A percentile compares a stretch with the other conserved stretches of the same genome.
These are phyloP conservation scores for Xiphorhynchus elegans DNA, from an alignment of 2,113 vertebrate species.

Conservation along the genomic window DNA sequence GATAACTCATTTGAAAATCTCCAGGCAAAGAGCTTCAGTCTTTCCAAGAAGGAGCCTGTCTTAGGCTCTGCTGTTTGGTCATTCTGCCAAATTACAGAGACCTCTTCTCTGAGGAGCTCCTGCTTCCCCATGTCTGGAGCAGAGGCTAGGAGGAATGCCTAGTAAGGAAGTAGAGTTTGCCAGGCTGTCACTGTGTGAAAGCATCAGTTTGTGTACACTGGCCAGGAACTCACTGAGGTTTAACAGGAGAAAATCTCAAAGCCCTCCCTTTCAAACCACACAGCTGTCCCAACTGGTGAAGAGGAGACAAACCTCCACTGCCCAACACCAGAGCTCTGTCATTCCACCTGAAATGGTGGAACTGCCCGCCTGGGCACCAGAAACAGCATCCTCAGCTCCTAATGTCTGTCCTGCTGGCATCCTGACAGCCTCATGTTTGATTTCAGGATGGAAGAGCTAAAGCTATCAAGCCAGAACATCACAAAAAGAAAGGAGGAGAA, in stretches of 20 bases:
- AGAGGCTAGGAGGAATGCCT: not conserved
- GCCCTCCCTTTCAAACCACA: not conserved
- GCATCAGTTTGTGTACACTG: not conserved
- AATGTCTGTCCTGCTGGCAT: not conserved
- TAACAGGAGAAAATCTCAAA: not conserved
- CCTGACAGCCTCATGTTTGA: not conserved
- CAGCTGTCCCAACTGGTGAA: not conserved
- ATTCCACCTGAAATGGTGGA: not conserved
- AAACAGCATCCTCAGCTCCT: rapidly evolving
- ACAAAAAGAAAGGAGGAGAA: not conserved
- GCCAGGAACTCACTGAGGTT: not conserved
- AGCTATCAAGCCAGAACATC: not conserved
- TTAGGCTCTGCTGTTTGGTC: not conserved
- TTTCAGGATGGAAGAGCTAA: not conserved
- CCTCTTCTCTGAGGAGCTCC: not conserved
- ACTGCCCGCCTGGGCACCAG: rapidly evolving
- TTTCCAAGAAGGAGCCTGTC: not conserved
- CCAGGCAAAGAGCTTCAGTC: not conserved
- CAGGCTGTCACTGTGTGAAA: not conserved
- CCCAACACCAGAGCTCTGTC: not conserved
- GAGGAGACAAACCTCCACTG: not conserved
- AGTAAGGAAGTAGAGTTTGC: not conserved
- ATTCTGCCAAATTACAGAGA: not conserved
- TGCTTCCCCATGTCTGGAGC: not conserved
- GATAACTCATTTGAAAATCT: not conserved